Evolutionary conservation across 2,113 vertebrate genomes (phyloP), one percentile per base, ranked within the genome.

Genomic region (Lagopus leucura): DNA sequence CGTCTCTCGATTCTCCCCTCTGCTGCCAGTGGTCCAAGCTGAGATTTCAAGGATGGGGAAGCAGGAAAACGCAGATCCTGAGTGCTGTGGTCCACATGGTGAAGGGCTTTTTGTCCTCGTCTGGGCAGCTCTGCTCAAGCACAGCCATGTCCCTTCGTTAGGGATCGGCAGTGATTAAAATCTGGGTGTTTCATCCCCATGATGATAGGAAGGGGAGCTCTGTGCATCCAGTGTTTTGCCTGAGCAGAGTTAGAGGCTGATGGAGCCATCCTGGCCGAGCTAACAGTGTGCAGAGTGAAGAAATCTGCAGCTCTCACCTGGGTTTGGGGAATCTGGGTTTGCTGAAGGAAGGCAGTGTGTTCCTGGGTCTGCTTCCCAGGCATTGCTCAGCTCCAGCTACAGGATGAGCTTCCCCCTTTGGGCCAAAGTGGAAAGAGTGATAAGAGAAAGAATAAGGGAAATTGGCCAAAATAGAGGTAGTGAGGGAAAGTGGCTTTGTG

Each of bases 1-100:
- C 86, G 72, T 88, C 93, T 88, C 82, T 82, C 67, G 75, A 20
- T 25, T 81, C 96, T 94, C 88, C 90, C 58, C 50, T 90, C 85
- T 89, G 70, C 86, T 96, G 90, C 82, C 48, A 64, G 84, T 75
- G 82, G 94, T 77, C 88, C 11, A 32, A 45, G 82, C 67, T 54
- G 94, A 94, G 90, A 87, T 71, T 79, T 88, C 10, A 8, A 42
- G 57, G 92, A 87, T 70, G 91, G 30, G 42, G 60, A 5, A 61
- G 78, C 36, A 47, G 20, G 30, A 82, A 74, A 54, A 10, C 1
- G 10, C 32, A 6, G 15, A 4, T 55, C 24, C 54, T 13, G 14
- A 61, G 47, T 19, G 58, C 12, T 12, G 61, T 28, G 61, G 18
- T 64, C 21, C 42, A 0, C 0, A 32, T 10, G 11, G 9, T 4